Conservation (phyloP, 64 coral and sea anemone species). For the Orbicella faveolata region DNA sequence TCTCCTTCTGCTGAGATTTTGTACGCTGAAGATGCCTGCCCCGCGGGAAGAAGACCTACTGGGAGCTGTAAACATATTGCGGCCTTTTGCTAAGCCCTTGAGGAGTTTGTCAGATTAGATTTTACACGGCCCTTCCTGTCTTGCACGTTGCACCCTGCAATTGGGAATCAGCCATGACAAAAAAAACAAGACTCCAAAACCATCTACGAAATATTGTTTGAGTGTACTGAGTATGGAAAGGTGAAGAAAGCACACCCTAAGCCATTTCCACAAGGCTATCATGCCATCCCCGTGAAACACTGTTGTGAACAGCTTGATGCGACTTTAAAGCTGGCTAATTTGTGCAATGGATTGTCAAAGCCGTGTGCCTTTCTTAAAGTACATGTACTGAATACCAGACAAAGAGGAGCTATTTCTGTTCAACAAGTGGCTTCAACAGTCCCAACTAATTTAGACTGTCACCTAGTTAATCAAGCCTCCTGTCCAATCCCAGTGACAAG, state of each 20-base stretch:
- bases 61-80: constrained; percentile 64
- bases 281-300: constrained; percentile 2
- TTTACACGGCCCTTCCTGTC: constrained; percentile 28
- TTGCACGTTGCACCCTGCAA: constrained; percentile 20
- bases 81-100: constrained; percentile 36
- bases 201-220: constrained; percentile 29
- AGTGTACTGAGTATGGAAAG: constrained; percentile 37
- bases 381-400: neutral
- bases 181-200: constrained; percentile 36
- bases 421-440: neutral
- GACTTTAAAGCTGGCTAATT: neutral
- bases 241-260: constrained; percentile 9
- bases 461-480: too few species aligned
- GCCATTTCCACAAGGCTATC: constrained; percentile 18
- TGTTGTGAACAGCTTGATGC: neutral
- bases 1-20: constrained; percentile 17
- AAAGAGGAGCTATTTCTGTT: constrained; percentile 3
- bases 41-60: constrained; percentile 4
- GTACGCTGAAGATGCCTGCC: constrained; percentile 30
- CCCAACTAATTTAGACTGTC: neutral
- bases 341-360: neutral
- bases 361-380: neutral
- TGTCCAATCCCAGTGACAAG: too few species aligned
- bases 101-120: constrained; percentile 44
- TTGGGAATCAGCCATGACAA: constrained; percentile 50